phyloP scores from a whole-genome alignment of 2,888 invertebrate genomes.

The Aspidiotus rigidus region DNA sequence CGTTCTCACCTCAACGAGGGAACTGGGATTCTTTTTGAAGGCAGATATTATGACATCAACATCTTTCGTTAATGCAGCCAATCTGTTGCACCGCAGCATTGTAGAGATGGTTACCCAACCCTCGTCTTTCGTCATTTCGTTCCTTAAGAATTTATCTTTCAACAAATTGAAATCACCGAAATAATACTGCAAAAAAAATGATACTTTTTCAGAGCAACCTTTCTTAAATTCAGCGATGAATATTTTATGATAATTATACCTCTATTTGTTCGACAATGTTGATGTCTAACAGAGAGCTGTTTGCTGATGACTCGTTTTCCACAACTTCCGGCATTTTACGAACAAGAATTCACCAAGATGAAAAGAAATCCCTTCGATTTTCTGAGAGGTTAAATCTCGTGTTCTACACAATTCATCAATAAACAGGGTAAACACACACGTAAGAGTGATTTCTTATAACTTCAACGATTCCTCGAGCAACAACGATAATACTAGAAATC shows the following conservation, averaged over 20 bases:
- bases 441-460: too few relatives aligned
- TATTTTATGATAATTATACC: not conserved
- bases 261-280: slow-evolving; percentile 26
- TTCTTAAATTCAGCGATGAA: not conserved
- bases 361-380: too few relatives aligned
- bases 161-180: slow-evolving; percentile 88
- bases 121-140: slow-evolving; percentile 72
- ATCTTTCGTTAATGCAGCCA: slow-evolving; percentile 63
- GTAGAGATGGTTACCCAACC: slow-evolving; percentile 83
- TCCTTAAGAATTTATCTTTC: slow-evolving; percentile 85
- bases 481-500: too few relatives aligned
- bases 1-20: slow-evolving; percentile 63
- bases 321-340: not conserved
- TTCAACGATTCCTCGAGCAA: too few relatives aligned
- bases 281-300: slow-evolving; percentile 9
- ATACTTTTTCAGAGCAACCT: not conserved
- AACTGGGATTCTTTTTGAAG: slow-evolving; percentile 61
- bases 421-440: too few relatives aligned
- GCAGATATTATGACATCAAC: slow-evolving; percentile 61
- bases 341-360: too few relatives aligned
- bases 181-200: slow-evolving; percentile 48
- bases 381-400: too few relatives aligned
- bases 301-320: not conserved
- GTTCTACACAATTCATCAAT: too few relatives aligned
- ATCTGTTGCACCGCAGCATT: slow-evolving; percentile 79